Evolutionary conservation across 2,797 vertebrate genomes (phyloP).

Genomic region (Phyllotis vaccarum): DNA sequence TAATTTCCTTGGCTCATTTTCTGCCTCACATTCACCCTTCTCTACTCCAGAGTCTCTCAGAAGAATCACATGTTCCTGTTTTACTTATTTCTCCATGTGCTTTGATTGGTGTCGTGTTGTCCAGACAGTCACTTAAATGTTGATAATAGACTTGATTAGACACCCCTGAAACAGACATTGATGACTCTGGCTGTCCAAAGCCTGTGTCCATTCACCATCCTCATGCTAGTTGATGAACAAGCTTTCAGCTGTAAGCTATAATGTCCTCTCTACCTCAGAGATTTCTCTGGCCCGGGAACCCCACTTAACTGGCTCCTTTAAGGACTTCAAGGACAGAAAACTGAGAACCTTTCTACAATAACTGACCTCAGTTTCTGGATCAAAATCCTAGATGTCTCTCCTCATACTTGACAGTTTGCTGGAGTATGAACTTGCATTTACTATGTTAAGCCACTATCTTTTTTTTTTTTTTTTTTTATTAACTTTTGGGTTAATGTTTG

Average conservation of each 20-base stretch:
- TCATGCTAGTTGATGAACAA: background rate
- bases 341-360: background rate
- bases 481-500: background rate
- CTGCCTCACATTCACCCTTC: background rate
- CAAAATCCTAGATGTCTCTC: background rate
- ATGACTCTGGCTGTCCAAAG: background rate
- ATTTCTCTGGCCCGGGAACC: background rate
- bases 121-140: background rate
- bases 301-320: background rate
- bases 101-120: background rate
- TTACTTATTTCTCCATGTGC: background rate
- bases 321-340: background rate
- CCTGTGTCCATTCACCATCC: background rate
- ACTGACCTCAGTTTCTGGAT: background rate
- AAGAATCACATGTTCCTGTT: background rate
- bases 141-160: background rate
- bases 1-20: background rate
- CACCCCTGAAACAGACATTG: background rate
- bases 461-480: too few species aligned
- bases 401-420: constrained; percentile 4
- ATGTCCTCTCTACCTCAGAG: background rate
- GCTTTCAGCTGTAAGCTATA: background rate
- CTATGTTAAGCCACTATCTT: background rate
- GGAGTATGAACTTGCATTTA: background rate
- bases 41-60: background rate